Evolutionary conservation across 2,888 invertebrate species (phyloP), one percentile per base, ranked within the genome.

Genomic region (Archaeoteleia sp.): DNA sequence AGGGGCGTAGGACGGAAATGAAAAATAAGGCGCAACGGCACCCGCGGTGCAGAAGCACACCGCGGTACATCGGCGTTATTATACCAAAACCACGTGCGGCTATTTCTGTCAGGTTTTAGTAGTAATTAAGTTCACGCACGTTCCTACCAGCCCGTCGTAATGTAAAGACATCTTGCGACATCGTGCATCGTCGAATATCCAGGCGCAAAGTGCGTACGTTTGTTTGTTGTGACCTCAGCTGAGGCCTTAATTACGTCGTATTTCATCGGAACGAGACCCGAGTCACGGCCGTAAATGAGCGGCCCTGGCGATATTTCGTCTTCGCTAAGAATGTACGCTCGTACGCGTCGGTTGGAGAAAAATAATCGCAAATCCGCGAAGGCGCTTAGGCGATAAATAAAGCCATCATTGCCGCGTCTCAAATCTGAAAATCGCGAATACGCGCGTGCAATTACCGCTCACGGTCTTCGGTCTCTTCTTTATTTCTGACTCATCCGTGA

Each of bases 201-300:
- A 30, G 40, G 48, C 43, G 39, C 29, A 34, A 15, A 37, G 17
- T 37, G 37, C 37, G 10, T 17, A 45, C 15, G n/a, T n/a, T n/a
- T n/a, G 32, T 43, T 51, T 51, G 30, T 32, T 53, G 35, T 30
- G 54, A 48, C 42, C 30, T 37, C 15, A 55, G 53, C 25, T 12
- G 14, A 30, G n/a, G 42, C 42, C 66, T 66, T 66, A 66, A 66
- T 66, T 66, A 48, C 58, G 46, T 57, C 66, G 48, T 66, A 66
- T 45, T 54, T 66, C 66, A 66, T 66, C 53, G 46, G 25, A 65
- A 58, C 58, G 40, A 39, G 27, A 55, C 4, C 30, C n/a, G 29
- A 23, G 23, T 14, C 55, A 29, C 51, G 15, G 27, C 27, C 15
- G 42, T 14, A 42, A 42, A 35, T 15, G 34, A 45, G 48, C 54